These are phyloP conservation scores for Zygogramma bicolorata DNA, from an alignment of 2,888 invertebrate species.

Conservation along the genomic window DNA sequence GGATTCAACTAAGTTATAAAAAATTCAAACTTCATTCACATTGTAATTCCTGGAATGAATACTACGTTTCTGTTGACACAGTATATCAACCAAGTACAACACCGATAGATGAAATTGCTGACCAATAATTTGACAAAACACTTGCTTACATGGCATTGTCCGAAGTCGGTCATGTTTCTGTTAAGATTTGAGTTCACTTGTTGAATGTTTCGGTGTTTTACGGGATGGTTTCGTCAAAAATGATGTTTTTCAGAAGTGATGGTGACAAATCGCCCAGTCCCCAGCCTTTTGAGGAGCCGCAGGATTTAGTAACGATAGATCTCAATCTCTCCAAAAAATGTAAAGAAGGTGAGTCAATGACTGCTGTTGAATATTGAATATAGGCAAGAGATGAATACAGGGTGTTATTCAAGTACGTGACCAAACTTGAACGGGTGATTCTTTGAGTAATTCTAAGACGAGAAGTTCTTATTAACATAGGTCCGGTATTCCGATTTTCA, in stretches of 20 bases:
- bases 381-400: no score
- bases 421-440: no score
- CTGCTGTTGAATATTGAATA: no score
- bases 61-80: not conserved
- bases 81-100: not conserved
- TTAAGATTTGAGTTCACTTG: not conserved
- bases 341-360: constrained; percentile 31
- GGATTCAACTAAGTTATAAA: no score
- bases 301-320: constrained; percentile 61
- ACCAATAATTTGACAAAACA: not conserved
- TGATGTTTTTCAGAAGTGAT: constrained; percentile 18
- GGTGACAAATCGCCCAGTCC: constrained; percentile 40
- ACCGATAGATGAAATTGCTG: constrained; percentile 20
- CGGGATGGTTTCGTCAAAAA: constrained; percentile 45
- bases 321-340: constrained; percentile 48
- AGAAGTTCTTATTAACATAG: no score
- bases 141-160: constrained; percentile 13
- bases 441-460: no score
- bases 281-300: constrained; percentile 59
- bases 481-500: no score
- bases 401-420: no score
- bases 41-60: not conserved
- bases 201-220: not conserved
- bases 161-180: constrained; percentile 7
- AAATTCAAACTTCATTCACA: not conserved